Evolutionary conservation across 2,797 vertebrate species (phyloP), one percentile per base, ranked within the genome.

Genomic region (Botia almorhae): DNA sequence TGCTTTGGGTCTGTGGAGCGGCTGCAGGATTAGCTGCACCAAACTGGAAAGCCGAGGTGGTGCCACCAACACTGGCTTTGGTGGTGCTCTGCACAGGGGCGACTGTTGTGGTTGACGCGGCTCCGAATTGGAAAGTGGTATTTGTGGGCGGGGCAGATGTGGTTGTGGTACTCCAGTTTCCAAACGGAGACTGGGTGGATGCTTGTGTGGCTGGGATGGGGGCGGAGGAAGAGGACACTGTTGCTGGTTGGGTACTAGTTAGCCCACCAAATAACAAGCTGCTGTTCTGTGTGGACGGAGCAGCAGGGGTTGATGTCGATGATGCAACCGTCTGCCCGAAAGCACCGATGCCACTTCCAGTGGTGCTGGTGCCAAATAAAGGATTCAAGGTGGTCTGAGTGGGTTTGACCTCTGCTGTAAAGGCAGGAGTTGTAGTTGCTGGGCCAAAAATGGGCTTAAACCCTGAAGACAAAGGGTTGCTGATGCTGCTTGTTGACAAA

Each of bases 371-470:
- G 33, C 92, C 93, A 13, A 98, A 98, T 76, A 97, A 82, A 0
- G 96, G 95, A 80, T 94, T 96, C 88, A 98, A 98, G 16, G 83
- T 90, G 5, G 88, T 83, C 13, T 85, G 84, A 0, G 87, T 43
- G 0, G 91, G 81, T 84, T 90, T 91, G 85, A 67, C 87, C 6
- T 91, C 91, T 0, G 85, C 33, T 1, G 87, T 78, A 5, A 92
- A 61, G 6, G 90, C 19, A 23, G 69, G 14, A 7, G 71, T 70
- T 16, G 91, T 69, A 70, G 92, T 78, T 26, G 89, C 75, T 72
- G 86, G 79, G 0, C 85, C 82, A 0, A 98, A 97, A 85, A 98
- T 93, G 53, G 96, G 96, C 76, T 95, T 97, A 90, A 98, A 98
- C 51, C 90, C 83, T 0, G 93, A 91, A 0, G 82, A 1, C 4